These are phyloP conservation scores for Anomalospiza imberbis DNA, from an alignment of 2,797 vertebrate species.

Conservation along the genomic window DNA sequence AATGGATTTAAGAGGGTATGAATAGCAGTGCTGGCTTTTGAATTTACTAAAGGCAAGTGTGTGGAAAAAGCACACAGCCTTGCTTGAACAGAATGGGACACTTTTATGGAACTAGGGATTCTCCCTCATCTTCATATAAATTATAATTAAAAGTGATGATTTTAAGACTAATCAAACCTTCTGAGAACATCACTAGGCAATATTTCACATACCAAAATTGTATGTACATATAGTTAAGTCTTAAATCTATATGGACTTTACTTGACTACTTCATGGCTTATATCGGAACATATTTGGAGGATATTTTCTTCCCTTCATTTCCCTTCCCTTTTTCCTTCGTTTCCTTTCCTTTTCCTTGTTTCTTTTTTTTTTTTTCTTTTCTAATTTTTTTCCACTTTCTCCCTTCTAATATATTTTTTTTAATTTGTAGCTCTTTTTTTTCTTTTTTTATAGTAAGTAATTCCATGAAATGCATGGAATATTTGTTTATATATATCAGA, in stretches of 20 bases:
- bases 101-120: background rate
- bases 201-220: background rate
- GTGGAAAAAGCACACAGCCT: fast-evolving
- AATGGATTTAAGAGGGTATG: background rate
- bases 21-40: background rate
- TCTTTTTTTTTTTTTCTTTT: no score
- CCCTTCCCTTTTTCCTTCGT: background rate
- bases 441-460: no score
- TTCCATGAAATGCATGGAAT: background rate
- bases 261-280: background rate
- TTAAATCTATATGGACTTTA: background rate
- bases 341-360: background rate
- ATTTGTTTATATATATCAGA: background rate
- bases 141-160: background rate
- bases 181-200: background rate
- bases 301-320: background rate
- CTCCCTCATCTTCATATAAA: background rate
- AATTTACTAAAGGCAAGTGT: background rate
- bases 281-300: background rate
- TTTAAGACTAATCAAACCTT: background rate
- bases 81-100: background rate
- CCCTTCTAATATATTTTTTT: background rate
- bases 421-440: background rate
- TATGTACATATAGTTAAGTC: background rate
- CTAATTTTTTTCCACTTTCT: fast-evolving